These are phyloP conservation scores for Melangyna quadrimaculata DNA, from an alignment of 2,888 invertebrate genomes.

Conservation along the genomic window DNA sequence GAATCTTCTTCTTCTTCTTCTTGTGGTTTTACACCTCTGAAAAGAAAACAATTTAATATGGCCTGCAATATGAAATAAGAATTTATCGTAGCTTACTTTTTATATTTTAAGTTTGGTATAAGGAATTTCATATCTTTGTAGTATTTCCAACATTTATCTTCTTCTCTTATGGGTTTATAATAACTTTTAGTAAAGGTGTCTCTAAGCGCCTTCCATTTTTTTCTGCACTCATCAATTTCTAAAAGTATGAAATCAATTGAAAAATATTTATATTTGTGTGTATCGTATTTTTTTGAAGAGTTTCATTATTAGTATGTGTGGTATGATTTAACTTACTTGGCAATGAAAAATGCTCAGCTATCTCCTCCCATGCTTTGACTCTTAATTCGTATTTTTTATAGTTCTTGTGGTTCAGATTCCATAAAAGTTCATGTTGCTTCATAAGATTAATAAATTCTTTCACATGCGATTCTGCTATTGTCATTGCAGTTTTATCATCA, in stretches of 20 bases:
- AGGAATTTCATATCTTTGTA: background rate
- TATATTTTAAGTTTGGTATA: background rate
- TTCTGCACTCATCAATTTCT: background rate
- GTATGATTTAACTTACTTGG: constrained; percentile 18
- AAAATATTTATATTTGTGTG: background rate
- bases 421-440: background rate
- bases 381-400: background rate
- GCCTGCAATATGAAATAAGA: background rate
- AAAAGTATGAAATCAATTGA: background rate
- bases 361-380: background rate
- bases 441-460: background rate
- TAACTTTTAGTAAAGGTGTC: background rate
- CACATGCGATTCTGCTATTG: too few species aligned
- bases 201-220: background rate
- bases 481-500: background rate
- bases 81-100: background rate
- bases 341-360: background rate
- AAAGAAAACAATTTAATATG: background rate
- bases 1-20: background rate
- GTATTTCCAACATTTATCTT: background rate
- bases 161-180: background rate
- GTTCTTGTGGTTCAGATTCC: background rate
- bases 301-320: too few species aligned
- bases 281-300: too few species aligned
- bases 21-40: background rate